Base-by-base conservation (phyloP, 1,140 invertebrate genomes). In the Dreissena rostriformis region DNA sequence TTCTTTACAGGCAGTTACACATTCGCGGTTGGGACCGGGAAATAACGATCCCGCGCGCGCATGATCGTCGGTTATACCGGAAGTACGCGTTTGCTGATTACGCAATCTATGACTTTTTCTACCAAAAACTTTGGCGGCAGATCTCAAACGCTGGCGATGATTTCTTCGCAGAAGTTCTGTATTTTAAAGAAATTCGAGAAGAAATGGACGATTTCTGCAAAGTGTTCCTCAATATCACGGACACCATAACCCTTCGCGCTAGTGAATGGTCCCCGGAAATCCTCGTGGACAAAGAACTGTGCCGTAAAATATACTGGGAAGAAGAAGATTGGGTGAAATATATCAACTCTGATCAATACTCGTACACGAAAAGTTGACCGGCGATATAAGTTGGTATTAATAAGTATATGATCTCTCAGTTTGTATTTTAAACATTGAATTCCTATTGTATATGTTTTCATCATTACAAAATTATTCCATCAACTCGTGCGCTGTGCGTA, bases 1-100 rank as follows among this genome's bases (percentile, higher is more conserved):
- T 95, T 10, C 79, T 93, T 0, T 88, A 87, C 51, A n/a, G 86
- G 11, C 74, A 80, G n/a, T 39, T 76, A 24, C 86, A 88, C 65
- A 15, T 77, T 14, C 68, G 66, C 1, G 51, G 53, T 26, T 76
- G 73, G 17, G 75, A 79, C 14, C 53, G 72, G 11, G 55, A 70
- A 26, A 49, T 77, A 8, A 55, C 29, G 51, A 17, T 53, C 5
- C 49, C 75, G 0, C 52, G 52, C 29, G 14, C 74, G 0, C 72
- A 78, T 57, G 85, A 84, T 66, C 49, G 78, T 22, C 66, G 80
- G 10, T 55, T 79, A 0, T 81, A 87, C 55, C 74, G 55, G 39
- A 75, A 79, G 10, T 84, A 78, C 61, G 83, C 87, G 5, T 74
- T 67, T 22, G 15, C 86, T 0, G 86, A 89, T 53, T 87, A 86